A percentile compares a stretch with the other conserved stretches of the same genome.
These are phyloP conservation scores for Nemopilema nomurai DNA, from an alignment of 30 jellyfish, hydroid and myxozoan genomes.

Conservation along the genomic window DNA sequence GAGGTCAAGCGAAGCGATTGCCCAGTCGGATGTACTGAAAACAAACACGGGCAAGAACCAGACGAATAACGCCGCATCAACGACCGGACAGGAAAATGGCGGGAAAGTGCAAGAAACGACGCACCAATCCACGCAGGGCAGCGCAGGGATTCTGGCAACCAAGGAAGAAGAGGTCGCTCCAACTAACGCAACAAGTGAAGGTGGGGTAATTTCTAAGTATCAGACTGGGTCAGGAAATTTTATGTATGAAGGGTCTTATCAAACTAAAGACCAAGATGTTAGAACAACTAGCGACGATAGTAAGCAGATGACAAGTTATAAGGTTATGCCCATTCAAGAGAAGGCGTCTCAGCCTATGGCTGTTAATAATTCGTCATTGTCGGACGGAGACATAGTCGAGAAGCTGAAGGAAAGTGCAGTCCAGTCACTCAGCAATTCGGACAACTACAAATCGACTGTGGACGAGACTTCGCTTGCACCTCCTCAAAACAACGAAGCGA, in stretches of 20 bases:
- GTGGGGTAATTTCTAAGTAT: background rate
- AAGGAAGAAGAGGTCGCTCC: background rate
- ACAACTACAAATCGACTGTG: background rate
- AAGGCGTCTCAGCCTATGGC: background rate
- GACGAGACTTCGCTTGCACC: background rate
- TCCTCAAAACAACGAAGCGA: background rate
- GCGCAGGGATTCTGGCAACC: background rate
- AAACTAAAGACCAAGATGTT: background rate
- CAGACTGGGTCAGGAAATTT: background rate
- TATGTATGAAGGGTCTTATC: background rate
- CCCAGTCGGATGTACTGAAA: background rate
- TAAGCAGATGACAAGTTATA: background rate
- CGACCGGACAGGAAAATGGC: background rate
- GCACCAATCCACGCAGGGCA: background rate
- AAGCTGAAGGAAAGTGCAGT: conserved; percentile 38
- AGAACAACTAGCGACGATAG: background rate
- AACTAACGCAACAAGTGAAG: background rate
- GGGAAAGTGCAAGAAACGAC: background rate
- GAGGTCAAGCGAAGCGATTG: background rate
- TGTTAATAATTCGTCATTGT: conserved; percentile 31
- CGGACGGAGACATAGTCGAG: conserved; percentile 53
- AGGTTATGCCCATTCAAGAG: background rate
- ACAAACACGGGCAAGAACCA: too few species aligned
- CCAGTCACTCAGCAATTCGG: conserved; percentile 10
- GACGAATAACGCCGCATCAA: background rate